Conservation (phyloP, 2,888 invertebrate species). For the Belgica antarctica region DNA sequence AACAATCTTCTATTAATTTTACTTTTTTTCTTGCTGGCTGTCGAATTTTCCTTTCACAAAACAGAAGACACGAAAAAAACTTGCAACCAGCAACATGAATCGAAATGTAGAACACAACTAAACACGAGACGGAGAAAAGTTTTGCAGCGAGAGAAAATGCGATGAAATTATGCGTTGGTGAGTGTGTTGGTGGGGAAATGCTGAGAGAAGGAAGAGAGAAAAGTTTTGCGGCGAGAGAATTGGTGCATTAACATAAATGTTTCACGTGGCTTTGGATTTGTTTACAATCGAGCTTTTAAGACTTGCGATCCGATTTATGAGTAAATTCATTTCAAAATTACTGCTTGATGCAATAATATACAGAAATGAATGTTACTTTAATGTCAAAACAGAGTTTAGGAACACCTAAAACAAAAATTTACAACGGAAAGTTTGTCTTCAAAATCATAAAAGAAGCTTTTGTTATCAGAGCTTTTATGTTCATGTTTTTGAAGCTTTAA, state of each 20-base stretch:
- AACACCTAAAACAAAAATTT: too few species aligned
- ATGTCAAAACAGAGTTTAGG: too few species aligned
- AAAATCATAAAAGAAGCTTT: neutral
- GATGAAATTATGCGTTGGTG: neutral
- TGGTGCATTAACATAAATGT: constrained; percentile 5
- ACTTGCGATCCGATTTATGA: too few species aligned
- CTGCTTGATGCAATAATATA: too few species aligned
- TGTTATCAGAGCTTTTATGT: too few species aligned
- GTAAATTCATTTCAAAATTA: neutral
- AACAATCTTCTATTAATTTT: constrained; percentile 30
- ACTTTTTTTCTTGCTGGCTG: constrained; percentile 18
- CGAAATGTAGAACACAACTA: constrained; percentile 41
- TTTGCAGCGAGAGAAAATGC: constrained; percentile 8
- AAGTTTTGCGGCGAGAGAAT: constrained; percentile 6
- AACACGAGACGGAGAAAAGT: neutral
- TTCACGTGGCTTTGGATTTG: constrained; percentile 17
- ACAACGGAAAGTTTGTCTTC: neutral
- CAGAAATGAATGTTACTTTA: too few species aligned
- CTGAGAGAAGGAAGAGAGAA: neutral
- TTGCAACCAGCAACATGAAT: constrained; percentile 34
- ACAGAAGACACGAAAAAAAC: constrained; percentile 14
- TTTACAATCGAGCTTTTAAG: neutral
- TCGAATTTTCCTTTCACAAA: constrained; percentile 1
- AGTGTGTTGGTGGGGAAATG: constrained; percentile 1
- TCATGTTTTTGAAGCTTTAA: too few species aligned